Conservation (phyloP, 2,888 invertebrate genomes). For the Hypsopygia costalis region DNA sequence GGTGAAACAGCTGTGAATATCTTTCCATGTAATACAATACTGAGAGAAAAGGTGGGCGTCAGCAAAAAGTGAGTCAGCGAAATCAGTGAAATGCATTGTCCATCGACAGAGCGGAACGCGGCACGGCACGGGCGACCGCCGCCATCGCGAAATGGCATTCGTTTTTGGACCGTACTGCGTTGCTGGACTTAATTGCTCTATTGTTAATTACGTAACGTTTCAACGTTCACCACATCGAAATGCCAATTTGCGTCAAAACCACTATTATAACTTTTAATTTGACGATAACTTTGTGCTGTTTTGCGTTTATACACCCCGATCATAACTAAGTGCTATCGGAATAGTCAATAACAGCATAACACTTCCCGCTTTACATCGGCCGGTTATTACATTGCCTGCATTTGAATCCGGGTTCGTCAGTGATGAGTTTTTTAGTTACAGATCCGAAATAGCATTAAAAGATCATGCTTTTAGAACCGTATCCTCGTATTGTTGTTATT, state of each 20-base stretch:
- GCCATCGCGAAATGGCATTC: conserved; percentile 55
- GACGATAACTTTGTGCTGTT: conserved; percentile 17
- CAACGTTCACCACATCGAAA: conserved; percentile 56
- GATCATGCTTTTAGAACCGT: too few species aligned
- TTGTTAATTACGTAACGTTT: conserved; percentile 79
- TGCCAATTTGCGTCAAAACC: conserved; percentile 52
- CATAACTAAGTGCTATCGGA: conserved; percentile 5
- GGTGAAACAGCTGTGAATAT: conserved; percentile 35
- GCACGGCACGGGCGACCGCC: conserved; percentile 16
- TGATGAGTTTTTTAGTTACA: background rate
- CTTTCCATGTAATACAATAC: conserved; percentile 26
- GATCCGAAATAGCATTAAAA: too few species aligned
- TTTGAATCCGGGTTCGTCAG: conserved; percentile 1
- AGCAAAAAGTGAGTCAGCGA: conserved; percentile 63
- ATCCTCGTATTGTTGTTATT: too few species aligned
- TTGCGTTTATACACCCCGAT: conserved; percentile 14
- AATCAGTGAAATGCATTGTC: conserved; percentile 72
- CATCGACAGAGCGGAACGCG: conserved; percentile 50
- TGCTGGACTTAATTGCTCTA: conserved; percentile 75
- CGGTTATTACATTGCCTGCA: conserved; percentile 6
- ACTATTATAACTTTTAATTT: conserved; percentile 50
- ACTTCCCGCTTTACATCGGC: conserved; percentile 5
- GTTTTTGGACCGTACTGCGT: conserved; percentile 60
- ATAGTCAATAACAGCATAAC: conserved; percentile 12
- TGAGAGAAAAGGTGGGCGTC: conserved; percentile 43